Evolutionary conservation across 2,888 invertebrate species (phyloP).

Genomic region (Taenaris catops): DNA sequence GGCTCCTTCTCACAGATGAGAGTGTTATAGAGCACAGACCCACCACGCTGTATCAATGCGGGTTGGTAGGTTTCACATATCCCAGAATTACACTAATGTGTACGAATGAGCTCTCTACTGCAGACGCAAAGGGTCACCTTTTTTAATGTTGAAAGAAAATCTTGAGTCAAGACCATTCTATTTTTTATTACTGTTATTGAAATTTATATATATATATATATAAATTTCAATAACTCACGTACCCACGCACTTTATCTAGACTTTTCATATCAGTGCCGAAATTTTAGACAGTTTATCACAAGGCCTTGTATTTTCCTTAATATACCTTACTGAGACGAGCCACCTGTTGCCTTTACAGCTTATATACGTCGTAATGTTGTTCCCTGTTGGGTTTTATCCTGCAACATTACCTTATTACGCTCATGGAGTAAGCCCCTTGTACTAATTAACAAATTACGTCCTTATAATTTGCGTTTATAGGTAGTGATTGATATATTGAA

Average conservation of each 20-base stretch:
- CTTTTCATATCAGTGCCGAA: no score
- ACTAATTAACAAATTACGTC: conserved; percentile 12
- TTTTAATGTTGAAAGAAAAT: no score
- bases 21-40: no score
- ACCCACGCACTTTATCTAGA: neutral
- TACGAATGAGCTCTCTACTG: conserved; percentile 1
- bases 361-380: conserved; percentile 20
- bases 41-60: no score
- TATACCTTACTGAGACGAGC: conserved; percentile 19
- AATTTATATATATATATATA: neutral
- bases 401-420: conserved; percentile 19
- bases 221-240: neutral
- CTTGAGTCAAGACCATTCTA: conserved; percentile 3
- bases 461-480: no score
- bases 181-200: no score
- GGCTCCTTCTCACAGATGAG: no score
- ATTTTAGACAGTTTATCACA: conserved; percentile 20
- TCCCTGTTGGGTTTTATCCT: conserved; percentile 16
- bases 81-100: no score
- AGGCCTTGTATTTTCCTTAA: conserved; percentile 21
- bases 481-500: no score
- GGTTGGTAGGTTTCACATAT: neutral
- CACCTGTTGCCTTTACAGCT: conserved; percentile 22
- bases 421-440: conserved; percentile 7
- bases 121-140: conserved; percentile 9